Evolutionary conservation across 2,797 vertebrate species (phyloP), one percentile per base, ranked within the genome.

Genomic region (Allobates femoralis): DNA sequence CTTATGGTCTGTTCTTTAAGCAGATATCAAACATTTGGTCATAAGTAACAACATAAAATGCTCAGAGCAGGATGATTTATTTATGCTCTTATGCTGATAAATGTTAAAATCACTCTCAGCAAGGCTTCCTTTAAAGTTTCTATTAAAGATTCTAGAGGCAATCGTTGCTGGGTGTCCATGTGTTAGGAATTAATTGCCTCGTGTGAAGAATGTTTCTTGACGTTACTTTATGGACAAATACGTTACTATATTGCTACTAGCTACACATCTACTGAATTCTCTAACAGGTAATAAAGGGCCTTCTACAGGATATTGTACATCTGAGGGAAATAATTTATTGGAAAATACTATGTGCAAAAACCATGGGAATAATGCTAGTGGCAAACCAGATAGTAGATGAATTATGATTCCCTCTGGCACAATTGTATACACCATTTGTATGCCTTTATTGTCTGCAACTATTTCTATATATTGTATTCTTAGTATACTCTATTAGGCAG

Each of bases 51-150:
- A 74, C 84, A 85, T 58, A 73, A 76, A 86, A 55, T 81, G 83
- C 41, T 84, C 85, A 85, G 50, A 55, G 87, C 86, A 89, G 88
- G 87, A 89, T 75, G 85, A 90, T 89, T 88, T 90, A 82, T 79
- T 60, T 84, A 84, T 81, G 60, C 86, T 89, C 64, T 87, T 32
- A 75, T 81, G 88, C 74, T 89, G 89, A 78, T 90, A 91, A 91
- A 37, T 90, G 89, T 86, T 87, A 89, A 80, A 18, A 85, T 21
- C 80, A 88, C 71, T 19, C 90, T 90, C 86, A 90, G 89, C 67
- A 85, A 89, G 85, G 28, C 90, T 90, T 50, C 37, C 88, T 89
- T 71, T 89, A 90, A 90, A 85, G 87, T 83, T 78, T 89, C 86
- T 60, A 81, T 75, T 74, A 0, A 19, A 90, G 89, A 91, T 19